Evolutionary conservation across 2,888 invertebrate genomes (phyloP), one percentile per base, ranked within the genome.

Genomic region (Apotomis turbidana): DNA sequence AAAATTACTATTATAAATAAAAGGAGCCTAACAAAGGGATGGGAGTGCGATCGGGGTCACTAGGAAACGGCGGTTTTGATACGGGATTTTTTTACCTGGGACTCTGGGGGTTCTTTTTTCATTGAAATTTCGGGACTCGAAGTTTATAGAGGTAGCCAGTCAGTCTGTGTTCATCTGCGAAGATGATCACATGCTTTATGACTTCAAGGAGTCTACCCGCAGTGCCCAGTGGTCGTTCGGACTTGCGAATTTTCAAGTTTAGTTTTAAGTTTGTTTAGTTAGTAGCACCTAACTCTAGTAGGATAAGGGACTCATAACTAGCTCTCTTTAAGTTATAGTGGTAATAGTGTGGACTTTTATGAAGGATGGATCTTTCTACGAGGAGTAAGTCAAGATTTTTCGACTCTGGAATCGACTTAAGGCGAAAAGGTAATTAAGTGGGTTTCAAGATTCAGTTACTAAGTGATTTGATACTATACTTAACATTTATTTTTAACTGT

Each of bases 361-460:
- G 71, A 76, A 79, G 80, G 79, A 93, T 93, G 93, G 93, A 93
- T 88, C 89, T 93, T 74, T 91, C 93, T 76, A 84, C 92, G 83
- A 81, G 93, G 87, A 91, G 93, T 93, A 93, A 93, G 92, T 93
- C 93, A 90, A 93, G 93, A 92, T 93, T 93, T 93, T 93, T 91
- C 89, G 93, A 93, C 91, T 93, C 93, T 84, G 93, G 93, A 81
- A 93, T 93, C 90, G 90, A 91, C 86, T 83, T 93, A 83, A 87
- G 93, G 78, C 91, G 93, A 85, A 93, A 93, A 93, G 93, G 93
- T 93, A 93, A 82, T 84, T 85, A 79, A 79, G 72, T 72, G 72
- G 58, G 68, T 68, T 72, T 72, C 72, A 72, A 72, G 68, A 58
- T 62, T 41, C 68, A 72, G 57, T 15, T 36, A 41, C 8, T 58